Percentiles rank a stretch among this genome's conserved stretches.
These are phyloP conservation scores for Chiroxiphia lanceolata DNA, from an alignment of 2,797 vertebrate species.

Conservation along the genomic window DNA sequence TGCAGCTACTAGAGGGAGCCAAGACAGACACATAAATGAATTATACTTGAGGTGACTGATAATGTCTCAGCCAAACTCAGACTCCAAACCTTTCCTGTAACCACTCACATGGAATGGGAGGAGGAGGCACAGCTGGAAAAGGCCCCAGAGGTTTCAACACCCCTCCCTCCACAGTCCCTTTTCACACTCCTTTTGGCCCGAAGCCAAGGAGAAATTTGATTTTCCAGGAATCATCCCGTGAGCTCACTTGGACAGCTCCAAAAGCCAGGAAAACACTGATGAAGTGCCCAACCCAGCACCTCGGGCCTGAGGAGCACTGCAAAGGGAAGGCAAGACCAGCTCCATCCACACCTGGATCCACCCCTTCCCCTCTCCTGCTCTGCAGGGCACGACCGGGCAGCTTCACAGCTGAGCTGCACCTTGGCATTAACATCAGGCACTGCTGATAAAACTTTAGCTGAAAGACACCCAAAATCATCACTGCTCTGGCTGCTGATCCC, in stretches of 20 bases:
- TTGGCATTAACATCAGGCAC: not conserved
- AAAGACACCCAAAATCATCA: not conserved
- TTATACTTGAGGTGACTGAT: not conserved
- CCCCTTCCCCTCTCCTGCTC: not conserved
- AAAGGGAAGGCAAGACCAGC: not conserved
- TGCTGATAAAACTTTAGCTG: not conserved
- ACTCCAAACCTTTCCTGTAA: not conserved
- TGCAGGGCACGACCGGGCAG: not conserved
- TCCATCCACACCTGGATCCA: not conserved
- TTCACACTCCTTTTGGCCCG: not conserved
- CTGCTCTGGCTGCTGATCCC: not conserved
- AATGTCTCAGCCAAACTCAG: not conserved
- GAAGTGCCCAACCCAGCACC: not conserved
- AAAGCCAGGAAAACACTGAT: not conserved
- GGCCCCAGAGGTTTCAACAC: not conserved
- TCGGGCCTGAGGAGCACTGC: not conserved
- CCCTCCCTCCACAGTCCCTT: not conserved
- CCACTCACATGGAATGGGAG: accelerated
- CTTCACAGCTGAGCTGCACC: not conserved
- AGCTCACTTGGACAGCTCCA: not conserved
- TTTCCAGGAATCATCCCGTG: not conserved
- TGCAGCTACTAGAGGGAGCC: not conserved
- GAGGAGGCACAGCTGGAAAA: not conserved
- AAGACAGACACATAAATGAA: accelerated
- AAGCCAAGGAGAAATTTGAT: not conserved